phyloP scores from a whole-genome alignment of 2,888 invertebrate genomes.

The Sepioteuthis lessoniana region DNA sequence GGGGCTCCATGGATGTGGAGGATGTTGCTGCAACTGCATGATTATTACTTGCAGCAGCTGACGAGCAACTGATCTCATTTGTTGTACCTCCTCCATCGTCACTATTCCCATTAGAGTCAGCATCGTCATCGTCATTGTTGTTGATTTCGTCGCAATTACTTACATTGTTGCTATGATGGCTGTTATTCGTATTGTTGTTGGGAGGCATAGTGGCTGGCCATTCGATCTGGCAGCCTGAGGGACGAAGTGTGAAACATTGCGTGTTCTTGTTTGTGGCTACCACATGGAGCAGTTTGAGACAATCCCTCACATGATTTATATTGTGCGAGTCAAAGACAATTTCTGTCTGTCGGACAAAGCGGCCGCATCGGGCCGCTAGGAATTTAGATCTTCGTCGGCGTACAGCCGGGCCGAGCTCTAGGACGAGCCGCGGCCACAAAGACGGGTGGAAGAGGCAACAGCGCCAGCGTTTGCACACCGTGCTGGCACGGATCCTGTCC shows the following conservation, averaged over 20 bases:
- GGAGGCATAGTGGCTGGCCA: constrained; percentile 80
- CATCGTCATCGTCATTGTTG: not conserved
- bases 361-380: constrained; percentile 71
- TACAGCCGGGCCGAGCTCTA: constrained; percentile 58
- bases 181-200: constrained; percentile 63
- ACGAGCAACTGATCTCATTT: not conserved
- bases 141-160: not conserved
- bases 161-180: constrained; percentile 49
- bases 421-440: constrained; percentile 68
- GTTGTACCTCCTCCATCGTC: not conserved
- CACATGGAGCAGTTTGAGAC: constrained; percentile 65
- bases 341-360: constrained; percentile 70
- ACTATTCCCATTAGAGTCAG: not conserved
- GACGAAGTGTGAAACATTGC: constrained; percentile 69
- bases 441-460: constrained; percentile 73
- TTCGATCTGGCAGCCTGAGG: constrained; percentile 72
- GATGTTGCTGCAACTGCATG: constrained; percentile 1
- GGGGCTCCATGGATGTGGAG: constrained; percentile 36
- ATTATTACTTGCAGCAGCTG: not conserved
- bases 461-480: constrained; percentile 79
- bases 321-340: constrained; percentile 71
- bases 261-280: constrained; percentile 70
- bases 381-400: constrained; percentile 66
- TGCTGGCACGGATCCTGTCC: constrained; percentile 78
- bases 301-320: constrained; percentile 68